A percentile compares a stretch with the other conserved stretches of the same genome.
Evolutionary conservation across 1,140 invertebrate genomes (phyloP).

Genomic region (Drosophila truncata): DNA sequence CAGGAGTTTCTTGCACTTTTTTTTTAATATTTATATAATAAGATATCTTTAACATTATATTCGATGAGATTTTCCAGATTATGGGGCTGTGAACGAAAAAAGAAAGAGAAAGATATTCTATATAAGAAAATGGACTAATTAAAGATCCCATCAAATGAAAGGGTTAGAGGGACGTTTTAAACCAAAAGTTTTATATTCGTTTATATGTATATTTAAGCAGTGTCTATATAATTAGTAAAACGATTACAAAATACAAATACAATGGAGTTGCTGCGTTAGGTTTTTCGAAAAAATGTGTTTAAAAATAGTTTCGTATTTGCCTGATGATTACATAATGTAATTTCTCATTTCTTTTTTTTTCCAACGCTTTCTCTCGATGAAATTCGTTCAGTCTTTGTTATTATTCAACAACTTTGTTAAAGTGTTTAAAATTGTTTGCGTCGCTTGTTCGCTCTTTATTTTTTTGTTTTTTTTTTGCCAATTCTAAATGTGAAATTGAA

Average conservation of each 20-base stretch:
- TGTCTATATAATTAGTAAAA: constrained; percentile 64
- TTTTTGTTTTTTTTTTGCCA: constrained; percentile 15
- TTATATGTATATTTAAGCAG: constrained; percentile 57
- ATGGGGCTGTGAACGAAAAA: constrained; percentile 26
- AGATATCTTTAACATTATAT: constrained; percentile 15
- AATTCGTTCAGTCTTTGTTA: constrained; percentile 81
- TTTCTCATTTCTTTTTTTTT: constrained; percentile 34
- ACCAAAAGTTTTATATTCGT: constrained; percentile 24
- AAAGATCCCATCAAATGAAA: constrained; percentile 9
- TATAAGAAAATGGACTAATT: constrained; percentile 16
- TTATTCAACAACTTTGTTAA: constrained; percentile 74
- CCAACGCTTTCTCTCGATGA: constrained; percentile 46
- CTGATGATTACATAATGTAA: constrained; percentile 2
- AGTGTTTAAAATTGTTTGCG: constrained; percentile 33
- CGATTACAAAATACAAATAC: constrained; percentile 60
- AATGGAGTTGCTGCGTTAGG: constrained; percentile 61
- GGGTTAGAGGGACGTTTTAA: constrained; percentile 29
- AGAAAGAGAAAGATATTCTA: constrained; percentile 4
- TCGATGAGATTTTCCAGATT: constrained; percentile 14
- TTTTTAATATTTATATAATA: constrained; percentile 2
- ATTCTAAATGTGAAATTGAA: constrained; percentile 28
- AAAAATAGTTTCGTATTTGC: constrained; percentile 38
- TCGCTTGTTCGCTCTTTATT: constrained; percentile 9
- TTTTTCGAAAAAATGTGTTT: constrained; percentile 55
- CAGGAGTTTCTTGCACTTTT: neutral